A percentile compares a stretch with the other conserved stretches of the same genome.
These are phyloP conservation scores for Trochalopteron elliotii DNA, from an alignment of 2,113 vertebrate genomes.

Conservation along the genomic window DNA sequence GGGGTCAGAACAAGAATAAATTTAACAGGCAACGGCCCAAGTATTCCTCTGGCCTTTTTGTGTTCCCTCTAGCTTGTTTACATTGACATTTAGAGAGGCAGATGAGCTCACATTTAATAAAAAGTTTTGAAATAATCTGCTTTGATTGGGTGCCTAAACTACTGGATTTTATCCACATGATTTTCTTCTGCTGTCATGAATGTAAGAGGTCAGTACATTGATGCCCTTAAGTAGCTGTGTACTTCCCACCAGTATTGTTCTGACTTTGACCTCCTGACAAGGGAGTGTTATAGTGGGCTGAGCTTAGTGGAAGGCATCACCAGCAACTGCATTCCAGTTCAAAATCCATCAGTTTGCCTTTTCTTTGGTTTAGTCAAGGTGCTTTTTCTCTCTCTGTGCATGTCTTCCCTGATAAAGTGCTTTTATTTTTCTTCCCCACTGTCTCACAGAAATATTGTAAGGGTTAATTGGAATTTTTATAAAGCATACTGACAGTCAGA, in stretches of 20 bases:
- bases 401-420: background rate
- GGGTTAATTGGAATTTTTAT: background rate
- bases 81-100: constrained; percentile 19
- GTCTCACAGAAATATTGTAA: background rate
- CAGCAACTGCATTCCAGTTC: background rate
- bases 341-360: background rate
- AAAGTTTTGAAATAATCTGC: background rate
- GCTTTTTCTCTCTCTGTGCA: background rate
- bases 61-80: constrained; percentile 14
- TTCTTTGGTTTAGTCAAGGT: background rate
- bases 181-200: background rate
- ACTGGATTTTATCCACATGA: background rate
- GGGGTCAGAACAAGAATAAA: constrained; percentile 1
- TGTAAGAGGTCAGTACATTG: background rate
- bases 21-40: background rate
- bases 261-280: constrained; percentile 3
- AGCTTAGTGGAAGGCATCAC: background rate
- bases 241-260: constrained; percentile 48
- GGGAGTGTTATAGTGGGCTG: background rate
- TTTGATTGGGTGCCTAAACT: background rate
- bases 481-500: background rate
- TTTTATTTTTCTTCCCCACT: background rate
- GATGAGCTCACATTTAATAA: constrained; percentile 22
- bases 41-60: constrained; percentile 22
- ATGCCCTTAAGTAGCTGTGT: background rate